These are phyloP conservation scores for Phengaris alcon DNA, from an alignment of 2,888 invertebrate species.

Conservation along the genomic window DNA sequence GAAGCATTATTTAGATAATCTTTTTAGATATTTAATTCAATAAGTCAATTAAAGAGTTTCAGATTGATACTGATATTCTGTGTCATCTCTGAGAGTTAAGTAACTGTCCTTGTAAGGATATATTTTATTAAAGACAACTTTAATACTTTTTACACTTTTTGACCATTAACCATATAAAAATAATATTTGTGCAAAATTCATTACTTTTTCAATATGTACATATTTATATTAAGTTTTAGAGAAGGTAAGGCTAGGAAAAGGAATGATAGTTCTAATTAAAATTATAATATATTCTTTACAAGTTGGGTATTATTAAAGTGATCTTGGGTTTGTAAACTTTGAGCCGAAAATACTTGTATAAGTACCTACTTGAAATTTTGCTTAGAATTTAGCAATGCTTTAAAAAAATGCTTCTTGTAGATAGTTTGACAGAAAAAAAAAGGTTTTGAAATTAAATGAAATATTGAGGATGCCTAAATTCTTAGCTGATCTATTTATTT, in stretches of 20 bases:
- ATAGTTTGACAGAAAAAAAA: too few relatives aligned
- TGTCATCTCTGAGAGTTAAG: neutral
- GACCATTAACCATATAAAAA: neutral
- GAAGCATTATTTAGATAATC: slow-evolving; percentile 52
- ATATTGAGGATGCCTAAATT: neutral
- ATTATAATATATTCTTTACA: too few relatives aligned
- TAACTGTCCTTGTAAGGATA: too few relatives aligned
- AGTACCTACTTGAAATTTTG: too few relatives aligned
- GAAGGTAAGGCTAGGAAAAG: neutral
- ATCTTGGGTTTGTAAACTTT: neutral
- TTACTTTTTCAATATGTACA: neutral
- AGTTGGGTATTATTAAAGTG: too few relatives aligned
- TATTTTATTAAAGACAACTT: too few relatives aligned
- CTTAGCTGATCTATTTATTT: neutral
- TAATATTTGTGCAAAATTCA: neutral
- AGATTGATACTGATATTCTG: too few relatives aligned
- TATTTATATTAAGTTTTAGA: neutral
- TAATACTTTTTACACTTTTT: too few relatives aligned
- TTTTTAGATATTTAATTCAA: neutral
- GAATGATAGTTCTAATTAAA: neutral
- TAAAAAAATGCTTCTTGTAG: too few relatives aligned
- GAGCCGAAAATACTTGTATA: neutral
- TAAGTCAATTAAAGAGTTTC: neutral
- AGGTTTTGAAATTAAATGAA: neutral
- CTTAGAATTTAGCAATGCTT: too few relatives aligned